These are phyloP conservation scores for Solea senegalensis DNA, from an alignment of 2,113 vertebrate genomes.

Conservation along the genomic window DNA sequence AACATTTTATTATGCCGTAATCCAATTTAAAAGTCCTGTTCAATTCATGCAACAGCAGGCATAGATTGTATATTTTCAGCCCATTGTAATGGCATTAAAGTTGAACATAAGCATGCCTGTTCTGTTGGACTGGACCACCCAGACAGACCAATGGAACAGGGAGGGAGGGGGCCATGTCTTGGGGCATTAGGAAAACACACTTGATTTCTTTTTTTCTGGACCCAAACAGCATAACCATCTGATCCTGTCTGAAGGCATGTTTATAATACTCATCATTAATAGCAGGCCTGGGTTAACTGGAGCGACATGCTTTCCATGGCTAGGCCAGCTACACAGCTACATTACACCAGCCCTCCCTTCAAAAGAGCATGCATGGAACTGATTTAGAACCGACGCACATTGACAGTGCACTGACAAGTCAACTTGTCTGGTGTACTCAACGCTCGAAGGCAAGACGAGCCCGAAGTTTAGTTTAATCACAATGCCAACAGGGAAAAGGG, in stretches of 20 bases:
- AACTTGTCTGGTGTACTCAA: constrained; percentile 58
- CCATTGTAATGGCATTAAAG: constrained; percentile 79
- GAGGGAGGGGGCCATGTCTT: constrained; percentile 72
- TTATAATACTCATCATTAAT: constrained; percentile 84
- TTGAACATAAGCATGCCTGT: constrained; percentile 77
- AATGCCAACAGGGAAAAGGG: constrained; percentile 11
- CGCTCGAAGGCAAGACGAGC: constrained; percentile 36
- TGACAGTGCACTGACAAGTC: constrained; percentile 70
- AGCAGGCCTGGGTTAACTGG: constrained; percentile 74
- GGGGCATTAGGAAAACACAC: constrained; percentile 78
- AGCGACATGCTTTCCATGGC: constrained; percentile 71
- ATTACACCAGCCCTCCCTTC: constrained; percentile 51
- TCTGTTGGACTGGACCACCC: constrained; percentile 81
- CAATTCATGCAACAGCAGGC: constrained; percentile 62
- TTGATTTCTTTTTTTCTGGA: constrained; percentile 81
- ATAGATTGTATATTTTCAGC: constrained; percentile 72
- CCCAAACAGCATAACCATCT: constrained; percentile 80
- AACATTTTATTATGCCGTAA: constrained; percentile 74
- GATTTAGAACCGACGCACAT: constrained; percentile 65
- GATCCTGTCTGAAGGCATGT: constrained; percentile 79
- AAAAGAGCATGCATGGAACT: constrained; percentile 67
- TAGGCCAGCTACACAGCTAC: constrained; percentile 57
- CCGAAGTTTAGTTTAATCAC: constrained; percentile 8
- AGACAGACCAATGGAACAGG: constrained; percentile 70
- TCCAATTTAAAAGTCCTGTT: constrained; percentile 75